phyloP scores from a whole-genome alignment of 2,113 vertebrate species.

The Irena cyanogastra region DNA sequence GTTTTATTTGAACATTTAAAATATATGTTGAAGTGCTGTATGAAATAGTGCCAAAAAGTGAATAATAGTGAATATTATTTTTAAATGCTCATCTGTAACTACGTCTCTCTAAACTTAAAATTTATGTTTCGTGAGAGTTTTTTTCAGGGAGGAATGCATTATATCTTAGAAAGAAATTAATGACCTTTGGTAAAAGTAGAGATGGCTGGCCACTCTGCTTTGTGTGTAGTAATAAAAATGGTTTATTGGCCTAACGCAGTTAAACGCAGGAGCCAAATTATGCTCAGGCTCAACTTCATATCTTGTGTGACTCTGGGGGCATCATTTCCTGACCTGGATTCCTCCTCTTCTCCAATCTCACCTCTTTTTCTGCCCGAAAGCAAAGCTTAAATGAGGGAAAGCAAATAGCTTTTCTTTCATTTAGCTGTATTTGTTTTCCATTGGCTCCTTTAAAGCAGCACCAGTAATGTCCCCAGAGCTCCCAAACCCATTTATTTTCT shows the following conservation, averaged over 20 bases:
- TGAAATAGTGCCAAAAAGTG: conserved; percentile 48
- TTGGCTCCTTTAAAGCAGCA: neutral
- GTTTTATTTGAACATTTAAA: conserved; percentile 36
- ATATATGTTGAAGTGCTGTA: conserved; percentile 40
- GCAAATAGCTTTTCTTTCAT: conserved; percentile 45
- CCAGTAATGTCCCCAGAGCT: conserved; percentile 24
- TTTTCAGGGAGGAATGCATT: conserved; percentile 42
- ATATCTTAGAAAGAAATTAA: conserved; percentile 63
- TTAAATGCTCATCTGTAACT: conserved; percentile 27
- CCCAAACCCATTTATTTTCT: conserved; percentile 53
- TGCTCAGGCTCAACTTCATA: neutral
- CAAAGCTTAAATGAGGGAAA: conserved; percentile 22
- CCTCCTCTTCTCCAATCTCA: neutral
- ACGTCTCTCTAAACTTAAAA: conserved; percentile 42
- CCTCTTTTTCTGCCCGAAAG: conserved; percentile 13
- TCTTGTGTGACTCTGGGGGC: neutral
- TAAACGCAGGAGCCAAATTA: conserved; percentile 42
- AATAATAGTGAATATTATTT: conserved; percentile 61
- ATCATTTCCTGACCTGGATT: conserved; percentile 27
- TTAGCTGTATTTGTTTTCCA: conserved; percentile 36
- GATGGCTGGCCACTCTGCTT: conserved; percentile 55
- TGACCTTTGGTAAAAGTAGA: conserved; percentile 63
- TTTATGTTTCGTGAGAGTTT: conserved; percentile 52
- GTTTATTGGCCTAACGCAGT: conserved; percentile 66
- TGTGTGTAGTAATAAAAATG: conserved; percentile 71